phyloP scores from a whole-genome alignment of 23 tunicate species.

The Trididemnum miniatum region DNA sequence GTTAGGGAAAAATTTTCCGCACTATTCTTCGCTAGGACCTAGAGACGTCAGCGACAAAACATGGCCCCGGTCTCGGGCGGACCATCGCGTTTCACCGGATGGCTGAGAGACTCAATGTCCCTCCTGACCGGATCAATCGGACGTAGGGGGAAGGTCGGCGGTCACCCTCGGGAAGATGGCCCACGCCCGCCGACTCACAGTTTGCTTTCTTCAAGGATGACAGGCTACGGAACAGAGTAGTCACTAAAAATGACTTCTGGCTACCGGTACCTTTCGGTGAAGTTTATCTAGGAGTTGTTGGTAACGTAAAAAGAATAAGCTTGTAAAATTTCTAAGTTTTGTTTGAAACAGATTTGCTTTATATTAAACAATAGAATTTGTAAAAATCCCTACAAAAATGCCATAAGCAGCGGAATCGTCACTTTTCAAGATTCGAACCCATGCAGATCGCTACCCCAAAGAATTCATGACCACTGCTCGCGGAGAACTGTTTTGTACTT shows the following conservation, averaged over 20 bases:
- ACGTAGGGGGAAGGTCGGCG: too few relatives aligned
- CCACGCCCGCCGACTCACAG: too few relatives aligned
- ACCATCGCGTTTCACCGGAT: too few relatives aligned
- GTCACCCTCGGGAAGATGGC: too few relatives aligned
- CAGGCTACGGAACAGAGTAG: neutral
- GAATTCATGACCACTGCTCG: slow-evolving; percentile 26
- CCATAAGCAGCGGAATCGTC: slow-evolving; percentile 33
- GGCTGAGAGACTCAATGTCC: too few relatives aligned
- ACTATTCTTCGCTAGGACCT: too few relatives aligned
- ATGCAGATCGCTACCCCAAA: slow-evolving; percentile 24
- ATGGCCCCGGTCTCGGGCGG: too few relatives aligned
- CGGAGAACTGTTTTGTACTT: slow-evolving; percentile 28
- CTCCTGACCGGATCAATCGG: too few relatives aligned
- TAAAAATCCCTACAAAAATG: slow-evolving; percentile 13
- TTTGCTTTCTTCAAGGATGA: too few relatives aligned
- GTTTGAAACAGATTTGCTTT: neutral
- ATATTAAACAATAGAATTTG: neutral
- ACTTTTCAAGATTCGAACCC: slow-evolving; percentile 18
- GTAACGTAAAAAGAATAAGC: neutral
- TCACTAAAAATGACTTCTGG: neutral
- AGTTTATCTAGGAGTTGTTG: neutral
- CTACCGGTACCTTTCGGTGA: neutral
- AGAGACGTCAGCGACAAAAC: too few relatives aligned
- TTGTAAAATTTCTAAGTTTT: neutral
- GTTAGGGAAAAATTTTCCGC: too few relatives aligned